A percentile compares a stretch with the other conserved stretches of the same genome.
phyloP scores from a whole-genome alignment of 2,113 vertebrate genomes.

The Furnarius figulus region DNA sequence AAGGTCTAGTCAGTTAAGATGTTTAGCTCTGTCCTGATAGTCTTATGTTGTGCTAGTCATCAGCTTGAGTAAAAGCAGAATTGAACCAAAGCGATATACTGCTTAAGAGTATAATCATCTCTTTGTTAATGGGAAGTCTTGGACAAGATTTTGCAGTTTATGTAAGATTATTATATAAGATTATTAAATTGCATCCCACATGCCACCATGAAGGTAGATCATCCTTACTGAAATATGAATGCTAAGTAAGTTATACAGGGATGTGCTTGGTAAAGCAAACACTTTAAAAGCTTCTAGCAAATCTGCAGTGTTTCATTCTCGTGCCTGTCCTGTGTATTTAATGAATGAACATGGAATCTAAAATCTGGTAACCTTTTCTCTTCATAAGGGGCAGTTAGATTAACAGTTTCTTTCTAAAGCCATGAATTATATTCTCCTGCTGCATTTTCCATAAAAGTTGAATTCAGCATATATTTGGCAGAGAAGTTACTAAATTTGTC shows the following conservation, averaged over 20 bases:
- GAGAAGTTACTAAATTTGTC: background rate
- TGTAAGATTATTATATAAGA: constrained; percentile 46
- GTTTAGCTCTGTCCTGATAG: background rate
- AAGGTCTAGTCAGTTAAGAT: background rate
- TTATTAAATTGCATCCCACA: constrained; percentile 41
- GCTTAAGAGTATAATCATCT: constrained; percentile 22
- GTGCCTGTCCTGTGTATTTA: background rate
- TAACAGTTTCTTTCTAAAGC: background rate
- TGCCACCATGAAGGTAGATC: background rate
- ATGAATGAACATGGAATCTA: background rate
- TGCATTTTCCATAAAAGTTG: background rate
- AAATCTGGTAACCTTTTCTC: background rate
- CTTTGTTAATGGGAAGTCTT: constrained; percentile 16
- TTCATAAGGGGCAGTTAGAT: background rate
- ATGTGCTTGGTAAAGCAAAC: background rate
- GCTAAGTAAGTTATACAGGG: background rate
- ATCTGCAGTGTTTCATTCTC: background rate
- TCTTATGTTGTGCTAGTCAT: background rate
- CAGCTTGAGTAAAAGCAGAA: background rate
- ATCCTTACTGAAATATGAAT: constrained; percentile 5
- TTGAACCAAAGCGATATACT: background rate
- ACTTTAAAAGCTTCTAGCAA: background rate
- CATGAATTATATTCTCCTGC: background rate
- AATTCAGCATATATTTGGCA: background rate
- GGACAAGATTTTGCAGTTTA: constrained; percentile 44